These are phyloP conservation scores for Epizoanthus scotinus DNA, from an alignment of 92 coral and sea anemone species.

Conservation along the genomic window DNA sequence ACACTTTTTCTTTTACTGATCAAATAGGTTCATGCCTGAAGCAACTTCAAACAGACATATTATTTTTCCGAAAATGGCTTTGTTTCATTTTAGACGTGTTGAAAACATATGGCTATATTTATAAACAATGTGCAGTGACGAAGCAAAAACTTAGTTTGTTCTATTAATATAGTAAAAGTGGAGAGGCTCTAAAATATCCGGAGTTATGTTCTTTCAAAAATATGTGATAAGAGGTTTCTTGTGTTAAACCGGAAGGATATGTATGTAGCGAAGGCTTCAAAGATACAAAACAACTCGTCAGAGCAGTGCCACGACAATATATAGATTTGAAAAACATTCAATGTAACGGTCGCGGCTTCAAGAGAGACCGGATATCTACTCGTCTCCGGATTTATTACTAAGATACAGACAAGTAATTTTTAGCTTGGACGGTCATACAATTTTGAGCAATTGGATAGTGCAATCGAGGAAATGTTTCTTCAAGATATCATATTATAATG, in stretches of 20 bases:
- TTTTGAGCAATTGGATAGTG: neutral
- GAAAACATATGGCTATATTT: neutral
- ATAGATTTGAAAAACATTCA: neutral
- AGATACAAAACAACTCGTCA: neutral
- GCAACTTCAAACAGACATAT: neutral
- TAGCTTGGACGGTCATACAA: neutral
- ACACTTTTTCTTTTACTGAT: neutral
- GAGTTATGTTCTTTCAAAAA: neutral
- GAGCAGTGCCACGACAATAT: neutral
- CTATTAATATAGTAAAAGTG: neutral
- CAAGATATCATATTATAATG: too few relatives aligned
- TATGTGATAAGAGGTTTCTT: neutral
- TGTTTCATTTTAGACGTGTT: neutral
- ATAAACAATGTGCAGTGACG: neutral
- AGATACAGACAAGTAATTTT: neutral
- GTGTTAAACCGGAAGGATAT: slow-evolving; percentile 15
- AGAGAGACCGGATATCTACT: neutral
- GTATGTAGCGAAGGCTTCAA: neutral
- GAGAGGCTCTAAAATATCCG: slow-evolving; percentile 8
- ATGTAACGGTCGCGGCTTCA: slow-evolving; percentile 17
- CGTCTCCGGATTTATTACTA: neutral
- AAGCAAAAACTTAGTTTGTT: slow-evolving; percentile 4
- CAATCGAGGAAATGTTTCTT: too few relatives aligned
- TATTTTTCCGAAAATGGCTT: neutral
- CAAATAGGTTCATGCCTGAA: slow-evolving; percentile 4